Evolutionary conservation across 2,888 invertebrate genomes (phyloP).

Genomic region (Xanthorhoe spadicearia): DNA sequence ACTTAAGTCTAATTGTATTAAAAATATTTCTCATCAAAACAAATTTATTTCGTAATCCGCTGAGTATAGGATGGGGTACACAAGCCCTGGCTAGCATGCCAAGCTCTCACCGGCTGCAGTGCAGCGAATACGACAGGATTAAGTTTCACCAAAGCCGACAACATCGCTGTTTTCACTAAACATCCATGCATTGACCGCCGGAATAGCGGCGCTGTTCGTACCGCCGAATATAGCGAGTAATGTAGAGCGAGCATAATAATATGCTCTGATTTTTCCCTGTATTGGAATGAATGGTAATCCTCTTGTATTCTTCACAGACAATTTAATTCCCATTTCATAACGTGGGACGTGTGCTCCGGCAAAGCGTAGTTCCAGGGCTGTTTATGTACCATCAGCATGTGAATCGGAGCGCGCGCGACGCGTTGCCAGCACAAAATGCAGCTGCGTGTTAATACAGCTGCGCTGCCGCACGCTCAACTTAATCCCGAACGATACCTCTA

Average conservation of each 20-base stretch:
- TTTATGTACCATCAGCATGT: constrained; percentile 54
- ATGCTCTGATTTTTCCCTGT: constrained; percentile 27
- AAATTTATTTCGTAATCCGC: constrained; percentile 48
- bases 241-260: constrained; percentile 41
- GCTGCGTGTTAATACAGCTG: constrained; percentile 20
- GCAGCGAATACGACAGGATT: constrained; percentile 56
- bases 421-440: constrained; percentile 47
- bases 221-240: constrained; percentile 38
- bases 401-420: constrained; percentile 56
- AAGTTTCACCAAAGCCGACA: constrained; percentile 38
- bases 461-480: constrained; percentile 19
- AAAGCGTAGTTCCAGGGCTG: constrained; percentile 45
- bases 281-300: constrained; percentile 61
- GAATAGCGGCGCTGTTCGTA: constrained; percentile 9
- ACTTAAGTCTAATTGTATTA: not conserved
- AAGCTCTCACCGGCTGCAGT: constrained; percentile 54
- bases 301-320: constrained; percentile 73
- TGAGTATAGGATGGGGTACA: constrained; percentile 46
- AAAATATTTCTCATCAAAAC: constrained; percentile 10
- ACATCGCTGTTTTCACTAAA: constrained; percentile 19
- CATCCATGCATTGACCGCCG: constrained; percentile 48
- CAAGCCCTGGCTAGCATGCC: constrained; percentile 47
- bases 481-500: not conserved
- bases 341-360: constrained; percentile 57
- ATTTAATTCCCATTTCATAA: constrained; percentile 76